Base-by-base conservation (phyloP, 1,140 invertebrate genomes). In the Potamilus streckersoni region DNA sequence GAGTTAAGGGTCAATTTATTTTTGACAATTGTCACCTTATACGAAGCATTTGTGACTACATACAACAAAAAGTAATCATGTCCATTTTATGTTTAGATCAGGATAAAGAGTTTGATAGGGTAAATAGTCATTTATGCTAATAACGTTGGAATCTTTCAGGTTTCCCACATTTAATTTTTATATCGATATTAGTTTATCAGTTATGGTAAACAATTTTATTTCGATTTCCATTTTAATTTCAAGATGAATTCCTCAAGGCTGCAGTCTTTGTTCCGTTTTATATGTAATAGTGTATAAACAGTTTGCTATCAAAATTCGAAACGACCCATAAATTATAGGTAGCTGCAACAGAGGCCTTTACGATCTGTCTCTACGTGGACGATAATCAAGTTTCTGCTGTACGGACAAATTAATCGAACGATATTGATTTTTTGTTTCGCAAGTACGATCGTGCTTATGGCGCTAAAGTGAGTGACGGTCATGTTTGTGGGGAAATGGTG, bases 251-350 rank as follows among this genome's bases (percentile, higher is more conserved):
- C 78, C 80, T 13, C 90, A 91, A 75, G 89, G 90, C 11, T 89
- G 88, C 73, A 88, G 89, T 0, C 62, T 90, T 4, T 88, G 86
- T 66, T 85, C 86, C 0, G 67, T 90, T 0, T 76, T 90, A 0
- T 91, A 91, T 80, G 88, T 90, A 69, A 71, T 91, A 4, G 85
- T 84, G 1, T 78, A 90, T 0, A 88, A 91, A 69, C 84, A 84
- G n/a, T 79, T 84, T 49, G 73, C 75, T 16, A 78, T 57, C 17
- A 80, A 75, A 74, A 73, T 76, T 0, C 65, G 75, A 23, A 49
- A 71, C 16, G 79, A 82, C 60, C 27, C 23, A 12, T 16, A 73
- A 23, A 83, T 83, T 56, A 69, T 65, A 67, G 83, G 83, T 67
- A n/a, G 83, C 76, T 76, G 59, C 73, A 38, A 68, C 70, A 14